phyloP scores from a whole-genome alignment of 2,888 invertebrate species.

The Spodoptera picta region DNA sequence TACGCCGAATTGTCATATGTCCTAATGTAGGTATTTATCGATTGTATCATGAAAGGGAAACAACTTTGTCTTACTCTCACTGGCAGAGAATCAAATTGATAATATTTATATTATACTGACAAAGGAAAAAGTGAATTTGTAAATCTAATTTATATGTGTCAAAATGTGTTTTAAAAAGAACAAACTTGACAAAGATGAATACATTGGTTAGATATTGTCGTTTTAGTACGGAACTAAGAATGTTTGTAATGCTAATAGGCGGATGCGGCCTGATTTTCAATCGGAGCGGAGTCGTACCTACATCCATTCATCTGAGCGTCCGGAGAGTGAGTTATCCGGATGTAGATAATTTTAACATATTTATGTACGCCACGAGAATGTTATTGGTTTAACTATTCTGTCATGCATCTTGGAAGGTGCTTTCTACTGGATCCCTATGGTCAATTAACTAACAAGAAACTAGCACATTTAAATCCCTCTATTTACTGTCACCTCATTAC shows the following conservation, averaged over 20 bases:
- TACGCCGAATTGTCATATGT: slow-evolving; percentile 62
- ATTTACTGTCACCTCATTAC: slow-evolving; percentile 10
- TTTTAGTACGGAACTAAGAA: slow-evolving; percentile 71
- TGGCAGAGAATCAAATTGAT: slow-evolving; percentile 46
- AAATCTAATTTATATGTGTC: slow-evolving; percentile 10
- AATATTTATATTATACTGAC: slow-evolving; percentile 14
- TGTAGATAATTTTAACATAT: slow-evolving; percentile 75
- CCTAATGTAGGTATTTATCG: slow-evolving; percentile 46
- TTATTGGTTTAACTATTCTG: slow-evolving; percentile 59
- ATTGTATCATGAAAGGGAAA: slow-evolving; percentile 48
- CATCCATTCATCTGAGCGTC: slow-evolving; percentile 72
- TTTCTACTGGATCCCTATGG: slow-evolving; percentile 22
- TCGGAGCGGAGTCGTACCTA: slow-evolving; percentile 69
- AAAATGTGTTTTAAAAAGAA: slow-evolving; percentile 1
- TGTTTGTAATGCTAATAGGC: slow-evolving; percentile 76
- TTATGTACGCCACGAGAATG: slow-evolving; percentile 64
- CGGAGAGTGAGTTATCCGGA: slow-evolving; percentile 72
- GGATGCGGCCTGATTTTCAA: slow-evolving; percentile 83
- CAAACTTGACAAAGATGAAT: slow-evolving; percentile 4
- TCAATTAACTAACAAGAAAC: slow-evolving; percentile 18
- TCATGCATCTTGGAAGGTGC: slow-evolving; percentile 49
- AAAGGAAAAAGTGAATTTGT: slow-evolving; percentile 22
- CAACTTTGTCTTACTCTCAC: slow-evolving; percentile 46
- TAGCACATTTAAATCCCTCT: slow-evolving; percentile 15
- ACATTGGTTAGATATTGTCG: slow-evolving; percentile 33